These are phyloP conservation scores for Cenopis cana DNA, from an alignment of 2,888 invertebrate species.

Conservation along the genomic window DNA sequence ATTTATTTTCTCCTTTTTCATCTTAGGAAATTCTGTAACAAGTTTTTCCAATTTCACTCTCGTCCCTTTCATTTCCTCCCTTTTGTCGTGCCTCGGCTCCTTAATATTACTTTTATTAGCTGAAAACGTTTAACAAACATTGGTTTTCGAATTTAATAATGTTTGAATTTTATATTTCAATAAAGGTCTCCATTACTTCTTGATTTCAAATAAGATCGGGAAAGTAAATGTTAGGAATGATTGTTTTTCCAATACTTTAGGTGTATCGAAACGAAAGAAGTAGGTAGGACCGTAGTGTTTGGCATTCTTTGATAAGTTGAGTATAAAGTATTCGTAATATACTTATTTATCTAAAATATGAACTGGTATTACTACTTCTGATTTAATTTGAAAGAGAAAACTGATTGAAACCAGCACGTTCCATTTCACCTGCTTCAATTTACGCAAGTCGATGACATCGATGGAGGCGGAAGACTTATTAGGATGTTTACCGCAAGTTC, in stretches of 20 bases:
- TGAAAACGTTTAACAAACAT: slow-evolving; percentile 83
- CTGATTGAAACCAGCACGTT: slow-evolving; percentile 21
- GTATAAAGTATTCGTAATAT: neutral
- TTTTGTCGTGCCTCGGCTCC: slow-evolving; percentile 69
- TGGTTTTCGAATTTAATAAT: slow-evolving; percentile 77
- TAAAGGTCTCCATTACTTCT: slow-evolving; percentile 52
- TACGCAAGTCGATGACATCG: slow-evolving; percentile 23
- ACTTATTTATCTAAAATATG: neutral
- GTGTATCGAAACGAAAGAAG: no score
- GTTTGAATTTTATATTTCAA: slow-evolving; percentile 69
- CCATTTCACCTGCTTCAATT: slow-evolving; percentile 19
- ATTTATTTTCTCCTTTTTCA: slow-evolving; percentile 78
- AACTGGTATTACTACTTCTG: slow-evolving; percentile 3
- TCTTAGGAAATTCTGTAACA: slow-evolving; percentile 80
- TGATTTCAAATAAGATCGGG: neutral
- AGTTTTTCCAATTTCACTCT: slow-evolving; percentile 84
- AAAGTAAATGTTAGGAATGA: slow-evolving; percentile 11
- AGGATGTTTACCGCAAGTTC: slow-evolving; percentile 65
- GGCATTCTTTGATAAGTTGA: no score
- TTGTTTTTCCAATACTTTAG: neutral
- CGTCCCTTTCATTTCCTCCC: slow-evolving; percentile 82
- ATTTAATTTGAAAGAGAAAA: slow-evolving; percentile 22
- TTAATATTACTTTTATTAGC: slow-evolving; percentile 84
- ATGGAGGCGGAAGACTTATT: slow-evolving; percentile 45
- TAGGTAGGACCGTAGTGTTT: no score